A percentile compares a stretch with the other conserved stretches of the same genome.
Conservation (phyloP, 1,140 invertebrate species). For the Papilio helenus region DNA sequence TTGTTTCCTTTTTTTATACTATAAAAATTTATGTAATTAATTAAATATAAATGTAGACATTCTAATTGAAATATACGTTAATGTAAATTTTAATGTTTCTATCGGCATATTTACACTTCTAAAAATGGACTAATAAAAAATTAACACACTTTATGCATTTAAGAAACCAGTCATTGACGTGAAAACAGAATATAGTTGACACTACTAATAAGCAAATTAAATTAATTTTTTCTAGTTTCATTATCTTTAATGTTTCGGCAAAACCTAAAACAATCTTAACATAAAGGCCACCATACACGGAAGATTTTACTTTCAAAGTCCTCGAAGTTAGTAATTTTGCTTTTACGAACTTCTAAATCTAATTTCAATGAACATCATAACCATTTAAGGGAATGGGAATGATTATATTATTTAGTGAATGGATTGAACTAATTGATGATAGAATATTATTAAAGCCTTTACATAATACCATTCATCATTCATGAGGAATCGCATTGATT, state of each 20-base stretch:
- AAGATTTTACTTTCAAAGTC: no score
- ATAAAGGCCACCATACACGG: not conserved
- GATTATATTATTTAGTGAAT: not conserved
- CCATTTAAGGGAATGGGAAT: not conserved
- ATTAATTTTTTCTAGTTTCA: not conserved
- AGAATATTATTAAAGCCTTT: not conserved
- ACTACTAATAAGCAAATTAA: not conserved
- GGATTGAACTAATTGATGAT: not conserved
- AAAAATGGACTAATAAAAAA: no score
- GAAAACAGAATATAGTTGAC: not conserved
- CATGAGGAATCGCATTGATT: not conserved
- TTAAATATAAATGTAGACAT: no score
- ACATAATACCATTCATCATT: not conserved
- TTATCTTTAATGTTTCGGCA: not conserved
- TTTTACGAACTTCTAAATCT: not conserved
- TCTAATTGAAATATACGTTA: no score
- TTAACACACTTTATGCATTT: no score
- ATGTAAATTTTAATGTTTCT: no score
- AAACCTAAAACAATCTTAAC: not conserved
- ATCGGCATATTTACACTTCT: no score
- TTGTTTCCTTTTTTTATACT: no score
- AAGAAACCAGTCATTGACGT: no score
- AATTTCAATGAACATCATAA: no score
- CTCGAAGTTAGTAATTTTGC: no score
- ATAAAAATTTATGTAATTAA: no score